These are phyloP conservation scores for Eristalis intricaria DNA, from an alignment of 2,888 invertebrate genomes.

Conservation along the genomic window DNA sequence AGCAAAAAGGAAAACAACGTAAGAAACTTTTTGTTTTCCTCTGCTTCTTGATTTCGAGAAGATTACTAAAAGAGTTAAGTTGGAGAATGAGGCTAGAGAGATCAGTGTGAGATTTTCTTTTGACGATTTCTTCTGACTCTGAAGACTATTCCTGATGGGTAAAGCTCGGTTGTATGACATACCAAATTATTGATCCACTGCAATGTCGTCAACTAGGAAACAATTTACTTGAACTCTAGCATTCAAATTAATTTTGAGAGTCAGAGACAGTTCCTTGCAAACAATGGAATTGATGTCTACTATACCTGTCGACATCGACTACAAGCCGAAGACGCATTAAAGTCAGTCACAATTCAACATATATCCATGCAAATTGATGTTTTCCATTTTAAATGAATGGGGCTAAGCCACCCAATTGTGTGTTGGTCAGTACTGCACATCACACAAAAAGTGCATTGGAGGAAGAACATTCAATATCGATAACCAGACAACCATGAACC, in stretches of 20 bases:
- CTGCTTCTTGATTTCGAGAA: conserved; percentile 38
- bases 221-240: too few relatives aligned
- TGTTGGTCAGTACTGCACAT: conserved; percentile 44
- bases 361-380: background rate
- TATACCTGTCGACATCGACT: conserved; percentile 2
- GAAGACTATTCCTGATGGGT: conserved; percentile 20
- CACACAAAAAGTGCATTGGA: background rate
- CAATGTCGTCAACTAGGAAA: background rate
- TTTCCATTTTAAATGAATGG: background rate
- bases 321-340: conserved; percentile 37
- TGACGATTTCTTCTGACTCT: conserved; percentile 1
- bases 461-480: conserved; percentile 18
- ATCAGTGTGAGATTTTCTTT: conserved; percentile 32
- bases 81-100: conserved; percentile 67
- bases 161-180: conserved; percentile 40
- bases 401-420: conserved; percentile 63
- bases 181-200: background rate
- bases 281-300: background rate
- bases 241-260: too few relatives aligned
- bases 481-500: conserved; percentile 15
- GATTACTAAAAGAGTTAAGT: conserved; percentile 8
- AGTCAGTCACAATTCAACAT: background rate
- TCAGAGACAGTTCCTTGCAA: too few relatives aligned
- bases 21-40: conserved; percentile 21
- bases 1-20: conserved; percentile 2